These are phyloP conservation scores for Hydrotaea diabolus DNA, from an alignment of 2,888 invertebrate species.

Conservation along the genomic window DNA sequence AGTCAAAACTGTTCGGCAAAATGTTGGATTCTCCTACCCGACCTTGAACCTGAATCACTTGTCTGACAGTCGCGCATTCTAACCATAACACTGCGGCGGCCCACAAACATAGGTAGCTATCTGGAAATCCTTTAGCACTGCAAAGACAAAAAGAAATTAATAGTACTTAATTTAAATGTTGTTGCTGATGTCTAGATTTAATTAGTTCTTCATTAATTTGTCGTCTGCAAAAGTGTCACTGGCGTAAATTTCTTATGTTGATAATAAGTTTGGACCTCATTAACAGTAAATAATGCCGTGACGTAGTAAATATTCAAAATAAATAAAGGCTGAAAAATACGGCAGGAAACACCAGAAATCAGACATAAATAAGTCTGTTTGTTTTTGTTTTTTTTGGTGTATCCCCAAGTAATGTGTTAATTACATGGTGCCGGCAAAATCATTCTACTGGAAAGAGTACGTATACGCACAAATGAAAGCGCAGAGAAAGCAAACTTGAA, in stretches of 20 bases:
- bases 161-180: neutral
- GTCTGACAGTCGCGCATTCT: too few species aligned
- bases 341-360: constrained; percentile 7
- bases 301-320: constrained; percentile 4
- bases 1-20: too few species aligned
- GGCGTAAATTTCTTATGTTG: neutral
- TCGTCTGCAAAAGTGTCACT: neutral
- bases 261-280: constrained; percentile 5
- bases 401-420: constrained; percentile 61
- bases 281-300: neutral
- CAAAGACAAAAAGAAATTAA: too few species aligned
- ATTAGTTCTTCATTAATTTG: neutral
- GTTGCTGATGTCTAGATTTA: neutral
- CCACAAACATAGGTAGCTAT: too few species aligned
- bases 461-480: constrained; percentile 9
- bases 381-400: too few species aligned
- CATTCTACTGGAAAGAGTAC: constrained; percentile 46
- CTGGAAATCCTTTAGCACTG: too few species aligned
- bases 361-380: neutral
- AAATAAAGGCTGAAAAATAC: neutral
- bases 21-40: too few species aligned
- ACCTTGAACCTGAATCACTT: too few species aligned
- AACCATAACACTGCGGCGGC: too few species aligned
- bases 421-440: constrained; percentile 63
- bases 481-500: constrained; percentile 32